Percentiles rank a stretch among this genome's conserved stretches.
These are phyloP conservation scores for Penaeus japonicus DNA, from an alignment of 1,140 invertebrate genomes.

Conservation along the genomic window DNA sequence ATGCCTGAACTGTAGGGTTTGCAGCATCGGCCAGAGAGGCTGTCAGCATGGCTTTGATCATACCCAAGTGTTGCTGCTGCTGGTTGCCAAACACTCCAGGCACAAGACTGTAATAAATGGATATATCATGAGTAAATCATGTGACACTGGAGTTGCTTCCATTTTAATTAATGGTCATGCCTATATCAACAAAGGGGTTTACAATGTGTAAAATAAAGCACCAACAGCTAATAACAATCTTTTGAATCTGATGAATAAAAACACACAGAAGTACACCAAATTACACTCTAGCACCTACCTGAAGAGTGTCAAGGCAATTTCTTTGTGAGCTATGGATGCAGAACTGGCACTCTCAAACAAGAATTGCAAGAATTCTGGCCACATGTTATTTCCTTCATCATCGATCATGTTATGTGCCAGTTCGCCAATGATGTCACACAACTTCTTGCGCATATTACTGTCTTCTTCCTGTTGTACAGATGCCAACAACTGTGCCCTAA, in stretches of 20 bases:
- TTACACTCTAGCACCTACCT: conserved; percentile 76
- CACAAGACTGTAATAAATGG: conserved; percentile 74
- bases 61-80: conserved; percentile 86
- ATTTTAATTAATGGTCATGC: too few species aligned
- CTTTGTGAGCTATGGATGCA: conserved; percentile 82
- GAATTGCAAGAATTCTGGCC: conserved; percentile 97
- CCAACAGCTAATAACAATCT: too few species aligned
- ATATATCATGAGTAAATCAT: too few species aligned
- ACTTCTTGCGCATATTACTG: conserved; percentile 81
- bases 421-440: conserved; percentile 94
- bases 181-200: too few species aligned
- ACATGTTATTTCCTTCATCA: conserved; percentile 94
- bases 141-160: too few species aligned
- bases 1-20: conserved; percentile 62
- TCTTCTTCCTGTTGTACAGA: conserved; percentile 82
- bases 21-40: conserved; percentile 77
- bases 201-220: too few species aligned
- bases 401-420: conserved; percentile 94
- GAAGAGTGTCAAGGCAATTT: conserved; percentile 93
- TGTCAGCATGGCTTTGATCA: conserved; percentile 94
- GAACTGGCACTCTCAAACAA: conserved; percentile 93
- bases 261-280: not conserved
- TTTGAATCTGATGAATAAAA: not conserved
- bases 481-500: conserved; percentile 86
- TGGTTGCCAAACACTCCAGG: conserved; percentile 97